Evolutionary conservation across 2,888 invertebrate genomes (phyloP), one percentile per base, ranked within the genome.

Genomic region (Pammene aurita): DNA sequence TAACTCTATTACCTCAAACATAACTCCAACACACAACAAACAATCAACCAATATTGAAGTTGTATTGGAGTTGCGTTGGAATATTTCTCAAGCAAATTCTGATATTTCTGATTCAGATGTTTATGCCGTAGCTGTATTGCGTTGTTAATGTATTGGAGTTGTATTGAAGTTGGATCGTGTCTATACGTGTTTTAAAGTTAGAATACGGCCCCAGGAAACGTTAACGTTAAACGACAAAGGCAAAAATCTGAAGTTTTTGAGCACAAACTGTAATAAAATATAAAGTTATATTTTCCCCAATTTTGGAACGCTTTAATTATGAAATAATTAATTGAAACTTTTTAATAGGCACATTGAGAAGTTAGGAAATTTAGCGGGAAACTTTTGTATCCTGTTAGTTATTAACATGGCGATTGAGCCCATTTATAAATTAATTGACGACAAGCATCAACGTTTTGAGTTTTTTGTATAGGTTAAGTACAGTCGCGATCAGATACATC

Each of bases 241-340:
- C 44, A 16, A 14, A 41, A 18, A 13, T 10, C 26, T 7, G 7
- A 56, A 16, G 16, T 10, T 56, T 13, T 63, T 48, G 41, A 7
- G 41, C 18, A 41, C 1, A 35, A 63, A 56, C 14, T 18, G 7
- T n/a, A 46, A 42, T 34, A 41, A 57, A 34, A 41, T 18, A 11
- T 9, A 7, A 64, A 52, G n/a, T 58, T 52, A 44, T 46, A 46
- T 26, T 64, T 46, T 44, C 48, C 63, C 52, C 63, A 57, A 44
- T 68, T 58, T 64, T 7, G 11, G 34, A 44, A 42, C 42, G 68
- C 10, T 58, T 68, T 64, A 68, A 68, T 68, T 64, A 68, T 68
- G 68, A 58, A 68, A 44, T 64, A 64, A 64, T 68, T 64, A 64
- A 68, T 68, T 38, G 57, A 64, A 68, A 68, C 68, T 68, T 68